phyloP scores from a whole-genome alignment of 1,140 invertebrate species.

The Eriocheir sinensis region DNA sequence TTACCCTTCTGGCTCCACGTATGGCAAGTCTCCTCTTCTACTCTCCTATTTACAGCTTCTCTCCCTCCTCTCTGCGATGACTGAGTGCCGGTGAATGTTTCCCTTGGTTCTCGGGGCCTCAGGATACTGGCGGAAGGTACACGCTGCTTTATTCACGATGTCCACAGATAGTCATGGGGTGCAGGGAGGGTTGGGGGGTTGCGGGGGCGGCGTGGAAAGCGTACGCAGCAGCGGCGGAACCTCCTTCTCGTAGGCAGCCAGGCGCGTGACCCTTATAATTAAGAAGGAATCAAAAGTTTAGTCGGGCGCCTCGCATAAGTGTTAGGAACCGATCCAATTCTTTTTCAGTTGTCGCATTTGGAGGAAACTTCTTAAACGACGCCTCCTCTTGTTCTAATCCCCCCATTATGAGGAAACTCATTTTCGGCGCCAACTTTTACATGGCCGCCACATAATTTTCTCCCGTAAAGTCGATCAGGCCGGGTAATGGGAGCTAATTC shows the following conservation, averaged over 20 bases:
- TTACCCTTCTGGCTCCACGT: background rate
- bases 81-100: background rate
- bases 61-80: background rate
- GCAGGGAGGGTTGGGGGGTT: too few relatives aligned
- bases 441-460: background rate
- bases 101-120: background rate
- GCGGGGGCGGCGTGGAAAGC: too few relatives aligned
- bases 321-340: background rate
- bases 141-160: background rate
- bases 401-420: slow-evolving; percentile 15
- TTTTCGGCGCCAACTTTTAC: background rate
- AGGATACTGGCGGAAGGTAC: background rate
- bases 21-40: background rate
- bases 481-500: slow-evolving; percentile 1
- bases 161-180: background rate
- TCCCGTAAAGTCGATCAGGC: slow-evolving; percentile 1
- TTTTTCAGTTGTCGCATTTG: slow-evolving; percentile 6
- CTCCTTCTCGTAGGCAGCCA: too few relatives aligned
- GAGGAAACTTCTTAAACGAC: slow-evolving; percentile 24
- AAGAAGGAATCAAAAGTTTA: slow-evolving; percentile 2
- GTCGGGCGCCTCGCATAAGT: background rate
- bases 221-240: background rate
- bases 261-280: slow-evolving; percentile 22
- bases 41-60: background rate
- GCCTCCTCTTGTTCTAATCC: background rate